These are phyloP conservation scores for Heliconius cydno DNA, from an alignment of 2,888 invertebrate genomes.

Conservation along the genomic window DNA sequence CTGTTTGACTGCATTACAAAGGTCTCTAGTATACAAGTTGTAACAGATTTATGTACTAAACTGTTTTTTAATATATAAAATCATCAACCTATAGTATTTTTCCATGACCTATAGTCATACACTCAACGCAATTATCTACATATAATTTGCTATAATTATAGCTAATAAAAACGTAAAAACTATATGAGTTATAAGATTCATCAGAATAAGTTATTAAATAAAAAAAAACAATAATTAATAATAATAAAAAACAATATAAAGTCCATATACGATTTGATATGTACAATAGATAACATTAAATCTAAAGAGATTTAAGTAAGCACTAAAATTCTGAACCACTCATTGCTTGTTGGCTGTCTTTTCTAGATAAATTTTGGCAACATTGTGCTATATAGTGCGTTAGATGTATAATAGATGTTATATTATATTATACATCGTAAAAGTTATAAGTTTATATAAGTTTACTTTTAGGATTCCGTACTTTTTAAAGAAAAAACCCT, in stretches of 20 bases:
- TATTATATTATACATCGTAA: no score
- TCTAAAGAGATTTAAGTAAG: not conserved
- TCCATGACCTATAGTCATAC: conserved; percentile 32
- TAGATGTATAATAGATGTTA: no score
- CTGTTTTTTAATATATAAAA: not conserved
- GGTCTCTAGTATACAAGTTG: no score
- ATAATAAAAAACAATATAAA: not conserved
- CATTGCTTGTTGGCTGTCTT: no score
- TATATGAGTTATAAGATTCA: not conserved
- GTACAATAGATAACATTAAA: not conserved
- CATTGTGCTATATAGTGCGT: no score
- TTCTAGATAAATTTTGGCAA: no score
- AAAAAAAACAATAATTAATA: not conserved
- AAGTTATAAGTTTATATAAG: no score
- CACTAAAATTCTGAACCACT: no score
- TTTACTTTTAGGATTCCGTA: no score
- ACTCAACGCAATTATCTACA: conserved; percentile 2
- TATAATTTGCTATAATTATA: conserved; percentile 12
- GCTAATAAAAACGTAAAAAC: conserved; percentile 3
- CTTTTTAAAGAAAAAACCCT: no score
- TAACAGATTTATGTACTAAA: not conserved
- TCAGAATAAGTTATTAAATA: not conserved
- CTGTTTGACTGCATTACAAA: no score
- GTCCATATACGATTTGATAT: not conserved
- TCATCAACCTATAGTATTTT: conserved; percentile 3